A percentile compares a stretch with the other conserved stretches of the same genome.
phyloP scores from a whole-genome alignment of 1,140 invertebrate species.

The Anoplolepis gracilipes region DNA sequence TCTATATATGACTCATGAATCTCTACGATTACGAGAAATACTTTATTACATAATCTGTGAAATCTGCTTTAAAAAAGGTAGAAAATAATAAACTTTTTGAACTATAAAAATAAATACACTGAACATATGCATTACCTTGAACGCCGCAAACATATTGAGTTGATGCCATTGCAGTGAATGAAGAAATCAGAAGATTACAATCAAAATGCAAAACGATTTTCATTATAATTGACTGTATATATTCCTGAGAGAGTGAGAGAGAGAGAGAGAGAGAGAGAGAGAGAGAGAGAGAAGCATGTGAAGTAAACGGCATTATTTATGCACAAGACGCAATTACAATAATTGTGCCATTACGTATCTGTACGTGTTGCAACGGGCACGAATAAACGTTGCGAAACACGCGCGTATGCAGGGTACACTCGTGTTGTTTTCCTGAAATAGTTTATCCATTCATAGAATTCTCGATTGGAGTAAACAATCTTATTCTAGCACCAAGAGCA shows the following conservation, averaged over 20 bases:
- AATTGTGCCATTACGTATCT: slow-evolving; percentile 42
- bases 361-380: neutral
- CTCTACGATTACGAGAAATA: neutral
- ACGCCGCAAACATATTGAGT: slow-evolving; percentile 20
- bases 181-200: slow-evolving; percentile 54
- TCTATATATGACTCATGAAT: neutral
- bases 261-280: slow-evolving; percentile 26
- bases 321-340: slow-evolving; percentile 59
- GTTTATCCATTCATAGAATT: slow-evolving; percentile 51
- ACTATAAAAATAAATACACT: slow-evolving; percentile 27
- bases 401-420: slow-evolving; percentile 11
- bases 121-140: slow-evolving; percentile 51
- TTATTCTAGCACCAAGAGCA: slow-evolving; percentile 27
- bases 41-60: neutral
- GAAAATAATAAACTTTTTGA: neutral
- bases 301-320: slow-evolving; percentile 58
- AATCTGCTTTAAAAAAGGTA: neutral
- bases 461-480: slow-evolving; percentile 31
- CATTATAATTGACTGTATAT: slow-evolving; percentile 57
- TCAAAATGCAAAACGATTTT: slow-evolving; percentile 63
- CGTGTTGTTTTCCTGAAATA: slow-evolving; percentile 20
- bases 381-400: slow-evolving; percentile 35
- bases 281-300: slow-evolving; percentile 17
- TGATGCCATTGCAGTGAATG: neutral
- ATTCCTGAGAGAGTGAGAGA: slow-evolving; percentile 17